Conservation (phyloP, 2,113 vertebrate genomes). For the Dendrocopos noguchii region DNA sequence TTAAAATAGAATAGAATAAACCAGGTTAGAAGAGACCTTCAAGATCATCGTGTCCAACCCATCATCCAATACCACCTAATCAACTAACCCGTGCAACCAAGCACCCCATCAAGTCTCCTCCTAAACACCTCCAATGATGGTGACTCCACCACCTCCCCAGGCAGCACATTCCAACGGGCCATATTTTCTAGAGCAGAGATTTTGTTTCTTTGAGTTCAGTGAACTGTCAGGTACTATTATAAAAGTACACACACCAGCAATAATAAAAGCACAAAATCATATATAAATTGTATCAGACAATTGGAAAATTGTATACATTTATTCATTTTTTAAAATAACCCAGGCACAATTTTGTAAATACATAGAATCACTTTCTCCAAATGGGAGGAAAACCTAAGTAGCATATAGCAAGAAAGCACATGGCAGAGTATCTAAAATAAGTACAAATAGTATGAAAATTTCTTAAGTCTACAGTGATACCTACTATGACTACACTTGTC, state of each 20-base stretch:
- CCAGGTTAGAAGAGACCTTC: too few species aligned
- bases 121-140: too few species aligned
- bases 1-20: background rate
- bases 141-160: too few species aligned
- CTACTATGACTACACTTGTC: constrained; percentile 60
- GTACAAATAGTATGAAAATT: constrained; percentile 58
- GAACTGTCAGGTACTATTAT: background rate
- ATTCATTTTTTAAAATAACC: constrained; percentile 70
- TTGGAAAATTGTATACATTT: constrained; percentile 65
- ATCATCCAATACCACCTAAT: too few species aligned
- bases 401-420: constrained; percentile 61
- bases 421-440: constrained; percentile 54
- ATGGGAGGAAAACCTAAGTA: constrained; percentile 54
- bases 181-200: background rate
- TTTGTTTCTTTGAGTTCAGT: background rate
- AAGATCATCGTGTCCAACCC: too few species aligned
- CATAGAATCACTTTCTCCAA: constrained; percentile 63
- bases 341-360: constrained; percentile 69
- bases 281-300: constrained; percentile 9
- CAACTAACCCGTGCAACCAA: too few species aligned
- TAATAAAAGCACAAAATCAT: background rate
- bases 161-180: too few species aligned
- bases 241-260: background rate
- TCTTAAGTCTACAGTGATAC: constrained; percentile 36
- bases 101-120: too few species aligned